These are phyloP conservation scores for Rostratula benghalensis DNA, from an alignment of 2,113 vertebrate genomes.

Conservation along the genomic window DNA sequence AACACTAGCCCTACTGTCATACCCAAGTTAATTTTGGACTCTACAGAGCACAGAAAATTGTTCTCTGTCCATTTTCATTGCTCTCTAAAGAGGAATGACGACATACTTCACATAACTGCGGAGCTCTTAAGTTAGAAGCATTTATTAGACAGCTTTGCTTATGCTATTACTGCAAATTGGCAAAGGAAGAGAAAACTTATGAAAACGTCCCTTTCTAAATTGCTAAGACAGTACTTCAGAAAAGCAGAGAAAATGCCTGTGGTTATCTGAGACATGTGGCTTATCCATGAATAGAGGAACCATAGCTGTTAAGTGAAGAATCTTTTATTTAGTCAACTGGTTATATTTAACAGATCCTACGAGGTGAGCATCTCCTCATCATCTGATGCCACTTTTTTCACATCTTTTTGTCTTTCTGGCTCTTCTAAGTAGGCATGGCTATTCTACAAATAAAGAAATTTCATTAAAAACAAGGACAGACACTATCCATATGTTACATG, in stretches of 20 bases:
- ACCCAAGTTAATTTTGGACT: not conserved
- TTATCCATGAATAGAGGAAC: not conserved
- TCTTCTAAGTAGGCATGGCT: not conserved
- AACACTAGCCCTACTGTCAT: not conserved
- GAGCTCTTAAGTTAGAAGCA: not conserved
- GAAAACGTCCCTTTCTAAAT: not conserved
- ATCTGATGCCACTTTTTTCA: not conserved
- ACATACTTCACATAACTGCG: fast-evolving
- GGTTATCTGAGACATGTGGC: not conserved
- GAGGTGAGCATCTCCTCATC: not conserved
- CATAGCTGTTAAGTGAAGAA: not conserved
- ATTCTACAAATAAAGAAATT: not conserved
- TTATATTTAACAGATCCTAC: not conserved
- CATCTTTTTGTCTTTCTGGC: not conserved
- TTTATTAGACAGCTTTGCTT: not conserved
- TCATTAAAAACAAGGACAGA: not conserved
- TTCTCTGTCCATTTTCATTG: not conserved
- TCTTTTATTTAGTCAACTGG: not conserved
- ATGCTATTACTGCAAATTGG: not conserved
- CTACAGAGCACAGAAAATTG: not conserved
- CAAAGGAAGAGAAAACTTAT: not conserved
- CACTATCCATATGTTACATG: not conserved
- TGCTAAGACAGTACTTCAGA: not conserved
- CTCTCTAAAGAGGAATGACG: not conserved
- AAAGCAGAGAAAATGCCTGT: not conserved